Conservation (phyloP, 2,888 invertebrate species). For the Chymomyza caudatula region DNA sequence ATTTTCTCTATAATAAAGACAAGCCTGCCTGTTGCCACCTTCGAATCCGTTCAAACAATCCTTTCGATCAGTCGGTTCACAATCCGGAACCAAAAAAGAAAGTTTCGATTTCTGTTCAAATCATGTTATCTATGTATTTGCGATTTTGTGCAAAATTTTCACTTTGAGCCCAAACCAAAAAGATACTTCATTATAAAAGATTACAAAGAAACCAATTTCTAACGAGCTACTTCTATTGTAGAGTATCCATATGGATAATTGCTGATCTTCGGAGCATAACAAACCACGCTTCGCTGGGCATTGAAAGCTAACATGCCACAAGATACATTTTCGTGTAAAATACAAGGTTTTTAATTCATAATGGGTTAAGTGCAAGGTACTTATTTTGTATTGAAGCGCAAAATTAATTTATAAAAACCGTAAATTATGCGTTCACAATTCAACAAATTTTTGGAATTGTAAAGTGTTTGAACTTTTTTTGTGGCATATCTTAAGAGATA, state of each 20-base stretch:
- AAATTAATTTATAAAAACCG: not conserved
- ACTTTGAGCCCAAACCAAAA: no score
- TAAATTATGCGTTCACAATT: not conserved
- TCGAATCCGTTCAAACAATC: no score
- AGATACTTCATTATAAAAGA: not conserved
- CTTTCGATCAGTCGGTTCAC: no score
- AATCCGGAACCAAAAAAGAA: no score
- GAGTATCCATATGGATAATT: not conserved
- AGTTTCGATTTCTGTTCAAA: no score
- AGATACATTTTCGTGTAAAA: not conserved
- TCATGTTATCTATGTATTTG: no score
- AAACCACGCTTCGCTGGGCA: not conserved
- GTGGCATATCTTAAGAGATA: not conserved
- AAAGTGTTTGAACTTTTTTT: not conserved
- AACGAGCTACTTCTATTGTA: not conserved
- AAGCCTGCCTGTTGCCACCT: no score
- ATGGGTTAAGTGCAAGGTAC: not conserved
- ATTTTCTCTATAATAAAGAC: no score
- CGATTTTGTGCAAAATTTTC: no score
- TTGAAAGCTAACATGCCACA: not conserved
- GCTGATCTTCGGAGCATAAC: not conserved
- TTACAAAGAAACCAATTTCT: not conserved
- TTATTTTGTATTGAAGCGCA: not conserved
- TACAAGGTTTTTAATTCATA: not conserved
- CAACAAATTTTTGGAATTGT: not conserved